Percentiles rank a stretch among this genome's conserved stretches.
phyloP scores from a whole-genome alignment of 2,113 vertebrate species.

The Turdus rufiventris region DNA sequence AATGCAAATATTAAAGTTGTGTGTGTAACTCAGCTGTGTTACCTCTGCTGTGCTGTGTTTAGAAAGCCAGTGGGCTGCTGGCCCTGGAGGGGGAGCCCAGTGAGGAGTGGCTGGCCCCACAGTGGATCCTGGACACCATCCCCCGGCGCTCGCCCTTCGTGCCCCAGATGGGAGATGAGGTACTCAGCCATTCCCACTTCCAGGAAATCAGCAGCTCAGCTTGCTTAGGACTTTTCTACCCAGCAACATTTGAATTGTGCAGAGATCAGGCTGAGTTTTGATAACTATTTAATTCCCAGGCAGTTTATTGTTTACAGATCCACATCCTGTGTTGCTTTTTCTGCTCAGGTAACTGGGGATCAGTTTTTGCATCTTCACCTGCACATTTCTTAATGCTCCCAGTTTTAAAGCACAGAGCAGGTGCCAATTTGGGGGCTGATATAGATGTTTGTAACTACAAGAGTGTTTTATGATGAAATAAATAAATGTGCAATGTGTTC shows the following conservation, averaged over 20 bases:
- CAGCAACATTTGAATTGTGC: not conserved
- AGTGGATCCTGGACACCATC: constrained; percentile 93
- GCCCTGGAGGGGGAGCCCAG: constrained; percentile 83
- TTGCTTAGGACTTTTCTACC: accelerated
- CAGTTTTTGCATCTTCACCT: not conserved
- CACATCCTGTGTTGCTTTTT: accelerated
- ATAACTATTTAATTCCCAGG: too few species aligned
- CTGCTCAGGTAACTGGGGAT: accelerated
- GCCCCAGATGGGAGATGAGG: constrained; percentile 98
- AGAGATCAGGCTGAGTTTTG: not conserved
- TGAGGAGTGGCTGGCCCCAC: constrained; percentile 89
- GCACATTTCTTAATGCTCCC: not conserved
- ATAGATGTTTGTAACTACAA: not conserved
- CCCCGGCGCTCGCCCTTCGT: constrained; percentile 93
- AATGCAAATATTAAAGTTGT: not conserved
- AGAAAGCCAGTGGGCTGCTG: constrained; percentile 82
- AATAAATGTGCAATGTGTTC: not conserved
- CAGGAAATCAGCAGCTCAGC: not conserved
- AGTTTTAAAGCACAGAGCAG: not conserved
- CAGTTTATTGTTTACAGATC: not conserved
- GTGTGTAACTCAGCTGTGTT: accelerated
- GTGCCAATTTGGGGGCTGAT: not conserved
- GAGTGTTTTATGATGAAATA: not conserved
- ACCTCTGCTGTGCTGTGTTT: not conserved
- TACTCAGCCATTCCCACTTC: constrained; percentile 7